Evolutionary conservation across 2,113 vertebrate species (phyloP), one percentile per base, ranked within the genome.

Genomic region (Cyanoderma ruficeps): DNA sequence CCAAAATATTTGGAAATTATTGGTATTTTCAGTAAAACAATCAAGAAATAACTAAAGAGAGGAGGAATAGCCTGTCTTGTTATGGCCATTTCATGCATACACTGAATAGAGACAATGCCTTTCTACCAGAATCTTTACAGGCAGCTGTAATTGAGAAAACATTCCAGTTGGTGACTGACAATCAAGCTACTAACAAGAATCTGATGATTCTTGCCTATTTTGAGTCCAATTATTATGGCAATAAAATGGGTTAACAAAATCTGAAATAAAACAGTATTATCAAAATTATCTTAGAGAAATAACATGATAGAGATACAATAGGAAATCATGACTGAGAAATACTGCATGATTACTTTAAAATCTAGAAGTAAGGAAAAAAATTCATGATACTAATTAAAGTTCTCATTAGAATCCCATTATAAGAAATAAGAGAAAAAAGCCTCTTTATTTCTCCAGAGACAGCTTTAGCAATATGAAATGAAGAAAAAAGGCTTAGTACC

Each of bases 381-480:
- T 35, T 95, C 94, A 92, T 96, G 39, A 79, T 83, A 63, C 80
- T 96, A 94, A 96, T 97, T 95, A 95, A 96, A 95, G 68, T 90
- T 97, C 91, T 96, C 84, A 96, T 96, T 97, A 95, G 89, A 95
- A 90, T 95, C 50, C 69, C 59, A 90, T 96, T 93, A 89, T 63
- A 94, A 92, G 68, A 97, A 95, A 94, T 87, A 81, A 63, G 74
- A 87, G 71, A 82, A 94, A 96, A 89, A 93, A 85, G 9, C 31
- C 71, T 88, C 72, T 94, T 93, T 94, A 94, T 95, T 96, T 97
- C 94, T 96, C 92, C 22, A 94, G 95, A 95, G 94, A 88, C 65
- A 90, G 53, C 19, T 91, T 96, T 72, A 95, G 47, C 53, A 94
- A 89, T 65, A 88, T 74, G 65, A 55, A 87, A 89, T 79, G 18